A percentile compares a stretch with the other conserved stretches of the same genome.
Evolutionary conservation across 2,888 invertebrate species (phyloP).

Genomic region (Caenorhabditis doughertyi): DNA sequence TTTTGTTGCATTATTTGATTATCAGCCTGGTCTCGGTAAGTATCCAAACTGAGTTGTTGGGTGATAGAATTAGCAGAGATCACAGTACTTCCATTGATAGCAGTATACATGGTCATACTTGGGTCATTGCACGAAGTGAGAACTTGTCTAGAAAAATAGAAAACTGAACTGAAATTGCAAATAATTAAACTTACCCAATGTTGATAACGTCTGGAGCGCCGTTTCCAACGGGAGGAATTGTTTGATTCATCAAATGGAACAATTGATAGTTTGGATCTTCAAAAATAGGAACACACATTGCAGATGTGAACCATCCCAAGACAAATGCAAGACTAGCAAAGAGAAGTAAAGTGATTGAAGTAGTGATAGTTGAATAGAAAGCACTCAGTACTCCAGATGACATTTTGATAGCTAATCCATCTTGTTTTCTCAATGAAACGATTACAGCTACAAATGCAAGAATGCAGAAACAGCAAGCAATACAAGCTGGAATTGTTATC

Average conservation of each 20-base stretch:
- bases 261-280: constrained; percentile 62
- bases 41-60: constrained; percentile 40
- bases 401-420: constrained; percentile 17
- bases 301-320: constrained; percentile 68
- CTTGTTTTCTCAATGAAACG: constrained; percentile 33
- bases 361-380: constrained; percentile 46
- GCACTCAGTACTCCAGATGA: constrained; percentile 9
- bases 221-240: constrained; percentile 24
- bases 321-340: constrained; percentile 62
- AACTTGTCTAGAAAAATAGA: constrained; percentile 27
- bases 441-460: constrained; percentile 55
- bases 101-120: constrained; percentile 41
- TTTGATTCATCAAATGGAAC: constrained; percentile 54
- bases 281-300: constrained; percentile 68
- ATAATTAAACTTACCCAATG: constrained; percentile 33
- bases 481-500: constrained; percentile 56
- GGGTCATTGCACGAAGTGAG: constrained; percentile 19
- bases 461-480: constrained; percentile 61
- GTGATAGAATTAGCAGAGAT: constrained; percentile 41
- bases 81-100: constrained; percentile 44
- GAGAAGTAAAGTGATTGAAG: constrained; percentile 37
- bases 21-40: constrained; percentile 34
- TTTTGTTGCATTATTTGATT: constrained; percentile 1
- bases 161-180: not conserved
- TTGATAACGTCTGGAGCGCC: constrained; percentile 40